These are phyloP conservation scores for Steinernema hermaphroditum DNA, from an alignment of 2,888 invertebrate genomes.

Conservation along the genomic window DNA sequence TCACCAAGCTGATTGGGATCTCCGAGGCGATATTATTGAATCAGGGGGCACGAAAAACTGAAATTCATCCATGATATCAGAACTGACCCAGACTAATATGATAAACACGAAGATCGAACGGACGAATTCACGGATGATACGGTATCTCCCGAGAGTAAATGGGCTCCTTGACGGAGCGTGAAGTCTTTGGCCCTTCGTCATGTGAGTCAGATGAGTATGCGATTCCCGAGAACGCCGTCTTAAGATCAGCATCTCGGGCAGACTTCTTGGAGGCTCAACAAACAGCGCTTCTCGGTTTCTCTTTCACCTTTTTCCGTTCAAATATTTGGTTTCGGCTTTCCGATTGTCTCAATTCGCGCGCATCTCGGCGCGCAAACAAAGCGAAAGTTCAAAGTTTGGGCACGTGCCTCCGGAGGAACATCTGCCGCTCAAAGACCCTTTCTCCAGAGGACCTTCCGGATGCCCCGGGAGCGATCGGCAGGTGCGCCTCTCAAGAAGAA, in stretches of 20 bases:
- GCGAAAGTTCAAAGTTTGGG: slow-evolving; percentile 9
- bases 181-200: no score
- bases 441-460: background rate
- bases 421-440: background rate
- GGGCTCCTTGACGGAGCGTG: no score
- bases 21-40: no score
- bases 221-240: no score
- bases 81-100: no score
- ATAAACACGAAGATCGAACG: no score
- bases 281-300: slow-evolving; percentile 26
- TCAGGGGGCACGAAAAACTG: no score
- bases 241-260: no score
- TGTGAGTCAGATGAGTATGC: no score
- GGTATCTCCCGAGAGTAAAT: no score
- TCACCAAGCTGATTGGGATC: background rate
- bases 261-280: background rate
- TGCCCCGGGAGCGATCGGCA: background rate
- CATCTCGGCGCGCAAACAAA: background rate
- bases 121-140: no score
- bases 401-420: background rate
- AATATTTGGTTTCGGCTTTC: slow-evolving; percentile 7
- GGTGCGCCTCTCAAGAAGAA: background rate
- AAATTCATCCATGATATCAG: no score
- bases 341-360: slow-evolving; percentile 26
- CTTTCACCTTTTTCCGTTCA: background rate